A percentile compares a stretch with the other conserved stretches of the same genome.
Conservation (phyloP, 2,888 invertebrate species). For the Phragmatobia fuliginosa region DNA sequence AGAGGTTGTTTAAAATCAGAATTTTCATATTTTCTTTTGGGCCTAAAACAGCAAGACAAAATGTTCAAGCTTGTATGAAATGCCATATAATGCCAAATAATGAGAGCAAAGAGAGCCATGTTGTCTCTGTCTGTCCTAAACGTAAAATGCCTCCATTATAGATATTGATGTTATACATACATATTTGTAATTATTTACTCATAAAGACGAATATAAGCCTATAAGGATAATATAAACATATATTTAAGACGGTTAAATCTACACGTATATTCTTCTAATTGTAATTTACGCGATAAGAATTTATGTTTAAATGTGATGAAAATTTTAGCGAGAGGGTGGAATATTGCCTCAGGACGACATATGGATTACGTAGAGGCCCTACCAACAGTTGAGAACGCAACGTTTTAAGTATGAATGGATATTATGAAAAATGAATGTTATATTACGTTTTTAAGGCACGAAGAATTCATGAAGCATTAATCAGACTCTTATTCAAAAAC, state of each 20-base stretch:
- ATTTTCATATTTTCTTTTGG: too few species aligned
- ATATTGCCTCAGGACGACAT: conserved; percentile 46
- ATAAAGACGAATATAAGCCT: conserved; percentile 1
- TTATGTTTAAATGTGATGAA: conserved; percentile 56
- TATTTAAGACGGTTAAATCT: conserved; percentile 32
- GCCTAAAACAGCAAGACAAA: too few species aligned
- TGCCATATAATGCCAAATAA: background rate
- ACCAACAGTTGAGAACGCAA: conserved; percentile 46
- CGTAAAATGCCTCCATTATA: background rate
- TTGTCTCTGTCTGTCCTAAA: background rate
- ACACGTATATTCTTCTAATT: conserved; percentile 34
- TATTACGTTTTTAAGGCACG: background rate
- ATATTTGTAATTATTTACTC: background rate
- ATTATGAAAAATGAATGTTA: too few species aligned
- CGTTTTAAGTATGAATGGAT: too few species aligned
- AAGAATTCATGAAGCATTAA: background rate
- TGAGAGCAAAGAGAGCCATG: background rate
- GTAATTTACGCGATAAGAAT: conserved; percentile 49
- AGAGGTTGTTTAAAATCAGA: too few species aligned
- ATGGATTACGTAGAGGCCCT: conserved; percentile 31
- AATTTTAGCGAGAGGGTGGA: conserved; percentile 49
- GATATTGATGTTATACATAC: background rate
- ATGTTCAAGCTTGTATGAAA: background rate
- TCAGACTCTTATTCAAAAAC: background rate
- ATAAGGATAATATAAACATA: background rate